A percentile compares a stretch with the other conserved stretches of the same genome.
Evolutionary conservation across 2,888 invertebrate genomes (phyloP).

Genomic region (Scotopteryx bipunctaria): DNA sequence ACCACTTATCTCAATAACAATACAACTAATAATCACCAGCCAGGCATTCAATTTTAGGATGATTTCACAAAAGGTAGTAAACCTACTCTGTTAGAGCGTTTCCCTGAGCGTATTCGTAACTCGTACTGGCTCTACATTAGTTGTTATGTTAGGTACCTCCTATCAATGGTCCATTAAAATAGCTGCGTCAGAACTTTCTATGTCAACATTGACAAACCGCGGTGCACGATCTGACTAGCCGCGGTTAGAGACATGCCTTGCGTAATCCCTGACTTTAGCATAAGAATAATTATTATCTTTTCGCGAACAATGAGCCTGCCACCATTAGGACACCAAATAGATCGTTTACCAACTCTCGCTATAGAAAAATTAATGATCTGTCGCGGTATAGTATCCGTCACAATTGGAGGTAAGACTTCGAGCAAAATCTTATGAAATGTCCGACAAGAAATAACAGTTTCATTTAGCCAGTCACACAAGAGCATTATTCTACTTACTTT

Average conservation of each 20-base stretch:
- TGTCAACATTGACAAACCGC: constrained; percentile 26
- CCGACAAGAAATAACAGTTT: constrained; percentile 31
- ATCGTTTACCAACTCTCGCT: constrained; percentile 40
- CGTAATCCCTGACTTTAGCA: constrained; percentile 22
- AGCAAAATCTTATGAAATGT: constrained; percentile 15
- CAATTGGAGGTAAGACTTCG: constrained; percentile 15
- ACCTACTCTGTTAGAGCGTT: too few species aligned
- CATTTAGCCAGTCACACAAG: not conserved
- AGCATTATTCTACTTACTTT: too few species aligned
- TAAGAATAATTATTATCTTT: constrained; percentile 43
- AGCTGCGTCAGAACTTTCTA: constrained; percentile 32
- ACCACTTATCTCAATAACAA: constrained; percentile 7
- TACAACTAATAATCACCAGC: not conserved
- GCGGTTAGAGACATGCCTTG: constrained; percentile 10
- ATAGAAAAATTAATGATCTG: constrained; percentile 47
- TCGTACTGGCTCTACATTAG: too few species aligned
- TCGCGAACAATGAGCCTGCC: constrained; percentile 24
- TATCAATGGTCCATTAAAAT: not conserved
- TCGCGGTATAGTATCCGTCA: constrained; percentile 4
- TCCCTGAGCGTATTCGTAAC: too few species aligned
- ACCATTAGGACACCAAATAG: constrained; percentile 37
- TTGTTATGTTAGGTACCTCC: not conserved
- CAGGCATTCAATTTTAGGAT: not conserved
- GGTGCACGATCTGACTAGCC: constrained; percentile 4
- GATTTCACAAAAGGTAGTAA: too few species aligned